Percentiles rank a stretch among this genome's conserved stretches.
Conservation (phyloP, 2,113 vertebrate species). For the Platichthys stellatus region DNA sequence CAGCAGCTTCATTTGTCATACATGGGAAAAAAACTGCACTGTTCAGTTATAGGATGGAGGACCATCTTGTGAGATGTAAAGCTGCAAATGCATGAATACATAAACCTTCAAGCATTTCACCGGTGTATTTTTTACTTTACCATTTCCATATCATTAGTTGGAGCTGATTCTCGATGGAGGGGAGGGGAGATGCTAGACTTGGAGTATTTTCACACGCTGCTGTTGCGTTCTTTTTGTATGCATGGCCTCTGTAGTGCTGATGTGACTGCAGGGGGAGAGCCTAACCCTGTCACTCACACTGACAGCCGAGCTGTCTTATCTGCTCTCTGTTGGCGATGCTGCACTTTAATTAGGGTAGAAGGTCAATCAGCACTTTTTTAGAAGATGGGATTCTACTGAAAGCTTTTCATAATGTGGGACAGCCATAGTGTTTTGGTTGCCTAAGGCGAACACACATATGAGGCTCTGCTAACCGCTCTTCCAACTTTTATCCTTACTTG, state of each 20-base stretch:
- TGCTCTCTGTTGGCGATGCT: slow-evolving; percentile 61
- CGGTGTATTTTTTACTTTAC: slow-evolving; percentile 57
- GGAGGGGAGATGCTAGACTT: slow-evolving; percentile 57
- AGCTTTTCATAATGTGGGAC: slow-evolving; percentile 56
- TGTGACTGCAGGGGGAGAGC: slow-evolving; percentile 69
- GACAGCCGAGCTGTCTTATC: slow-evolving; percentile 74
- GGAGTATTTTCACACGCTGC: slow-evolving; percentile 44
- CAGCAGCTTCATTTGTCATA: slow-evolving; percentile 48
- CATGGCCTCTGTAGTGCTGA: slow-evolving; percentile 64
- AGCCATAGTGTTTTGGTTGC: slow-evolving; percentile 28
- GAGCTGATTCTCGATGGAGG: slow-evolving; percentile 52
- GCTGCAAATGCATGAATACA: slow-evolving; percentile 77
- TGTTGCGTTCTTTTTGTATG: slow-evolving; percentile 60
- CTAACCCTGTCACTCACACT: slow-evolving; percentile 74
- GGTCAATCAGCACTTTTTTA: slow-evolving; percentile 70
- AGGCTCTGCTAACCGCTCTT: slow-evolving; percentile 6
- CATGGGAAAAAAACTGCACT: slow-evolving; percentile 62
- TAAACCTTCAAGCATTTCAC: slow-evolving; percentile 70
- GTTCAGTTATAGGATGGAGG: slow-evolving; percentile 69
- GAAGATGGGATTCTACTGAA: slow-evolving; percentile 59
- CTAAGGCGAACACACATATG: slow-evolving; percentile 17
- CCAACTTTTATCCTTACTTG: slow-evolving; percentile 25
- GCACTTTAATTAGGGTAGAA: slow-evolving; percentile 73
- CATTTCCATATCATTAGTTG: slow-evolving; percentile 72
- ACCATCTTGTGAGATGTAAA: slow-evolving; percentile 53